A percentile compares a stretch with the other conserved stretches of the same genome.
phyloP scores from a whole-genome alignment of 2,797 vertebrate genomes.

The Myotis daubentonii region DNA sequence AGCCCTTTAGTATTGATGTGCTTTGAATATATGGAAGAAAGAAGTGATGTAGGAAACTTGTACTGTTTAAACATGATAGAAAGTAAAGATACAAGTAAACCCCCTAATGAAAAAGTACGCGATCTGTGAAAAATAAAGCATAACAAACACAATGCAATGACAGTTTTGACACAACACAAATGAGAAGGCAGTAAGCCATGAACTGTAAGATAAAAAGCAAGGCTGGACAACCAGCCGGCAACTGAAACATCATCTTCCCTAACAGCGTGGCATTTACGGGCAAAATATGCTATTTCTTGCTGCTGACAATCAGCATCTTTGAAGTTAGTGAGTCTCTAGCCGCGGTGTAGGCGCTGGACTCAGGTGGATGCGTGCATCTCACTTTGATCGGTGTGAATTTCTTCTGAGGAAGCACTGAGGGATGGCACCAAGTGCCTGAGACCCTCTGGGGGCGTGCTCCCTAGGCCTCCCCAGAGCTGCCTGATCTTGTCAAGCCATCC shows the following conservation, averaged over 20 bases:
- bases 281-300: not conserved
- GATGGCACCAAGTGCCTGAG: not conserved
- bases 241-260: constrained; percentile 29
- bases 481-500: not conserved
- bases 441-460: fast-evolving
- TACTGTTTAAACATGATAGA: constrained; percentile 5
- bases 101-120: constrained; percentile 27
- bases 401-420: not conserved
- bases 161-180: constrained; percentile 40
- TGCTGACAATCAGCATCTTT: not conserved
- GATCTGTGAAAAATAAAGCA: constrained; percentile 52
- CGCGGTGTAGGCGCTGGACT: not conserved
- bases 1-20: constrained; percentile 30
- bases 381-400: not conserved
- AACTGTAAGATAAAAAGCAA: not conserved
- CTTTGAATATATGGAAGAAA: constrained; percentile 52
- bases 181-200: not conserved
- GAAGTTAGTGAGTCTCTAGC: not conserved
- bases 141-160: not conserved
- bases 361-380: not conserved
- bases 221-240: not conserved
- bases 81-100: constrained; percentile 53
- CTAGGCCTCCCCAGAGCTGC: not conserved
- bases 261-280: not conserved
- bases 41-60: constrained; percentile 35